Evolutionary conservation across 2,888 invertebrate species (phyloP), one percentile per base, ranked within the genome.

Genomic region (Sthenelais limicola): DNA sequence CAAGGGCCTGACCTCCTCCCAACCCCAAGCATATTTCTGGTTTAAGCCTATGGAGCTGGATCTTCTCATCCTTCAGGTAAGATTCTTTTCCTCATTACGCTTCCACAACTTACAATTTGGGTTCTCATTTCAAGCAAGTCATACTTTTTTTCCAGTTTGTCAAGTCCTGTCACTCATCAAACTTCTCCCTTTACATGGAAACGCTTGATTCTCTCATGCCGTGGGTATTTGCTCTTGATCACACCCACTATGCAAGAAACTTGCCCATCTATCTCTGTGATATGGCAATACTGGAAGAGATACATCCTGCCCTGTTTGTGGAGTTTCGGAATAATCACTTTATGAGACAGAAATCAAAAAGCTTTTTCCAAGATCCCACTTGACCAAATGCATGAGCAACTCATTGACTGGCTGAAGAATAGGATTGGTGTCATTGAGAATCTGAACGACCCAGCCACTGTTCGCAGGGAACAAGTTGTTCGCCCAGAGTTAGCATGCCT

Each of bases 311-410:
- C 15, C 21, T 74, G 26, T 52, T 21, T 66, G 28, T 9, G 21
- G 52, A 74, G 7, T 73, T 74, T 52, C 26, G 52, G 26, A 3
- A 12, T 21, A 72, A 72, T 12, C 3, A 62, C 3, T 74, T 74
- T 28, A 73, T 30, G 3, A 33, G n/a, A 9, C 58, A 74, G 28
- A 74, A 30, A 68, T 24, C 68, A 5, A 12, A 30, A 52, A 49
- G 18, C 43, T 15, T 73, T 73, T 48, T 72, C 71, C 15, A 26
- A 15, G 15, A 74, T 74, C 9, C n/a, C 74, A 30, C 43, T 35
- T 9, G 74, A 74, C 32, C 74, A 74, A 38, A 52, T 58, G 35
- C 72, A 73, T 43, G 73, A 74, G 43, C 73, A 74, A 33, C 12
- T 69, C 33, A 74, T 38, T 33, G 54, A 74, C 26, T 24, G 4